A percentile compares a stretch with the other conserved stretches of the same genome.
Evolutionary conservation across 2,888 invertebrate species (phyloP).

Genomic region (Leptodirus hochenwartii): DNA sequence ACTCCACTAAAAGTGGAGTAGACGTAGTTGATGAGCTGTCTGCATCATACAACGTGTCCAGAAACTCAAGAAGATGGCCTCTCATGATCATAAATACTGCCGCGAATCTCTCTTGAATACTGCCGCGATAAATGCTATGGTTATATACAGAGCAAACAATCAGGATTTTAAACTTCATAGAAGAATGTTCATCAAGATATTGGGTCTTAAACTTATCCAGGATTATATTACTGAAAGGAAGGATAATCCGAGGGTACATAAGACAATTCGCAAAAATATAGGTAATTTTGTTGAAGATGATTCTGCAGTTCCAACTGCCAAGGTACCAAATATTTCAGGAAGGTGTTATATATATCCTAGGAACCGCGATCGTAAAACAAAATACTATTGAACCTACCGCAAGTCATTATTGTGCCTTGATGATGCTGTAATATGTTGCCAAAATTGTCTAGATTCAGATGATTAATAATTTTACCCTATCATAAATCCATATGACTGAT

Average conservation of each 20-base stretch:
- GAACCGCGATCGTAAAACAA: neutral
- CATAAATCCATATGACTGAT: neutral
- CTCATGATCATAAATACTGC: neutral
- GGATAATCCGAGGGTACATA: conserved; percentile 1
- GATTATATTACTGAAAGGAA: conserved; percentile 1
- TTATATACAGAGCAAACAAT: conserved; percentile 2
- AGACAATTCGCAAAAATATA: neutral
- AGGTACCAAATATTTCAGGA: neutral
- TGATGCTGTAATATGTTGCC: neutral
- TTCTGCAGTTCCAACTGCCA: conserved; percentile 1
- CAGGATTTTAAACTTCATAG: conserved; percentile 1
- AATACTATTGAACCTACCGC: neutral
- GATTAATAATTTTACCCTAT: conserved; percentile 1
- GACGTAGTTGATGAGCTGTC: neutral
- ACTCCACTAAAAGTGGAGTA: conserved; percentile 1
- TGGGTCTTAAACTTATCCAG: conserved; percentile 1
- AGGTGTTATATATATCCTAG: no score
- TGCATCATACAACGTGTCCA: conserved; percentile 2
- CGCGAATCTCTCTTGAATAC: no score
- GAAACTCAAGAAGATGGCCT: neutral
- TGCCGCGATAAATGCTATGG: neutral
- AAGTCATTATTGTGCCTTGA: neutral
- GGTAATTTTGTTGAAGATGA: neutral
- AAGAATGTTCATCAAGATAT: conserved; percentile 2
- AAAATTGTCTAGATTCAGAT: conserved; percentile 1